Conservation (phyloP, 2,888 invertebrate genomes). For the Dichetophora obliterata region DNA sequence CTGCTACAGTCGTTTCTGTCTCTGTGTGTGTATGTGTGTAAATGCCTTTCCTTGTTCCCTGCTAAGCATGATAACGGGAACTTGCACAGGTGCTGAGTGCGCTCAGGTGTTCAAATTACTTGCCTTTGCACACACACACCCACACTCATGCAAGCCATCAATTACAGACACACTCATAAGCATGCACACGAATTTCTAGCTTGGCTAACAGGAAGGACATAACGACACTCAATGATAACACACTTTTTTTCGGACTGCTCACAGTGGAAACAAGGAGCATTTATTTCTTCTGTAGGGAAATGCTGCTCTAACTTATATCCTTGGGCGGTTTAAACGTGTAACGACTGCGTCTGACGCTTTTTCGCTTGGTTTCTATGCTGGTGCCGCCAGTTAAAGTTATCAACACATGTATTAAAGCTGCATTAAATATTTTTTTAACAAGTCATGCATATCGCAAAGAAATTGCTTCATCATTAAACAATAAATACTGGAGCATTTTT, state of each 20-base stretch:
- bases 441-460: too few species aligned
- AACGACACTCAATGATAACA: constrained; percentile 47
- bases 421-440: too few species aligned
- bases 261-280: not conserved
- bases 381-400: not conserved
- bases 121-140: constrained; percentile 16
- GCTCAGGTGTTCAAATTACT: constrained; percentile 48
- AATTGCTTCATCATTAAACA: too few species aligned
- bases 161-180: constrained; percentile 41
- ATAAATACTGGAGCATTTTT: too few species aligned
- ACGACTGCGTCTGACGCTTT: not conserved
- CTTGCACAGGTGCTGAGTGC: constrained; percentile 17
- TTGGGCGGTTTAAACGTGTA: not conserved
- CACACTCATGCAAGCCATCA: constrained; percentile 33
- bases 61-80: constrained; percentile 17
- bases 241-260: constrained; percentile 37
- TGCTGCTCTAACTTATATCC: not conserved
- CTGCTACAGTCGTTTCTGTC: not conserved
- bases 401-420: too few species aligned
- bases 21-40: not conserved
- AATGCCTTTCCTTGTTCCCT: not conserved
- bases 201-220: constrained; percentile 57
- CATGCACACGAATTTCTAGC: constrained; percentile 51
- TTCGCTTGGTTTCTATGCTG: not conserved
- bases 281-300: not conserved